A percentile compares a stretch with the other conserved stretches of the same genome.
phyloP scores from a whole-genome alignment of 2,888 invertebrate genomes.

The Idaea aversata region DNA sequence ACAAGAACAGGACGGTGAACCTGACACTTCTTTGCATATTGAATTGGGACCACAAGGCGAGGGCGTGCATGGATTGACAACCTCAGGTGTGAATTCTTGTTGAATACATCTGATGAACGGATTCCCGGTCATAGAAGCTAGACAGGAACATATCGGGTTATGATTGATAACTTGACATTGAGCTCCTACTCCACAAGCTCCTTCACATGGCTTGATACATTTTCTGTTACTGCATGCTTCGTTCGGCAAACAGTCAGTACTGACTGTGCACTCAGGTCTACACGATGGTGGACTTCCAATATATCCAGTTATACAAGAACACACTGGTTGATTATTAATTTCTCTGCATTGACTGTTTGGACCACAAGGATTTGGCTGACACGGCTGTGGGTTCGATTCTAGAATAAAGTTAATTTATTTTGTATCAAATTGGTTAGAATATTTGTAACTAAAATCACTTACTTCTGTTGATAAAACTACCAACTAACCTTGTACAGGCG shows the following conservation, averaged over 20 bases:
- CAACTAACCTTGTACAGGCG: conserved; percentile 60
- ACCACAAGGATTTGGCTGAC: conserved; percentile 85
- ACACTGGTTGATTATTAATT: conserved; percentile 86
- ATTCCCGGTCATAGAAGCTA: conserved; percentile 84
- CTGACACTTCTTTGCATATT: conserved; percentile 84
- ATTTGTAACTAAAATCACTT: conserved; percentile 7
- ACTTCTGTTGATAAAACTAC: neutral
- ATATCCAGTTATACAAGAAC: conserved; percentile 85
- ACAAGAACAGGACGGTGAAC: conserved; percentile 88
- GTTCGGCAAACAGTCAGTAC: conserved; percentile 86
- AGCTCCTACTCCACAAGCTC: conserved; percentile 88
- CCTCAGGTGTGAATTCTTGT: conserved; percentile 70
- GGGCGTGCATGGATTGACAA: conserved; percentile 85
- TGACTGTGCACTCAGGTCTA: conserved; percentile 87
- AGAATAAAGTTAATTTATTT: conserved; percentile 30
- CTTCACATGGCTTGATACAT: conserved; percentile 90
- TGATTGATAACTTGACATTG: conserved; percentile 89
- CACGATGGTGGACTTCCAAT: conserved; percentile 89
- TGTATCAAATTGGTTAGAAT: neutral
- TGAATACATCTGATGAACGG: conserved; percentile 85
- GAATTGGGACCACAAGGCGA: conserved; percentile 91
- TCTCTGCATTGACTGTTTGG: conserved; percentile 88
- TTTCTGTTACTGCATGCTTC: conserved; percentile 89
- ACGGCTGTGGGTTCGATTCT: conserved; percentile 61
- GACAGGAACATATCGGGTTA: conserved; percentile 89